These are phyloP conservation scores for Gouania willdenowi DNA, from an alignment of 2,797 vertebrate species.

Conservation along the genomic window DNA sequence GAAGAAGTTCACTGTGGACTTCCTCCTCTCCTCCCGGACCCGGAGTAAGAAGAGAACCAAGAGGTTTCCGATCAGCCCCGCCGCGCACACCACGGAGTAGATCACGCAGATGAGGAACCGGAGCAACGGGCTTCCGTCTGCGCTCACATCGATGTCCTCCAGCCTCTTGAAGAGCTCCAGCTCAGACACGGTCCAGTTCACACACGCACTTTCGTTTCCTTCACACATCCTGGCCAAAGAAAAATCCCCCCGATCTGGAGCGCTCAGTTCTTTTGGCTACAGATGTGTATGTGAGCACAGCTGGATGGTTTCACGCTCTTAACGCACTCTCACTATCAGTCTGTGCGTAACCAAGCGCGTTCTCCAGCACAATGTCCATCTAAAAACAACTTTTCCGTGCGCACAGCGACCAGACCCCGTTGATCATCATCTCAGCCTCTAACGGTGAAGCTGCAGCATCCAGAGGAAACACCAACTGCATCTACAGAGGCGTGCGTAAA, in stretches of 20 bases:
- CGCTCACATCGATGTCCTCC: conserved; percentile 70
- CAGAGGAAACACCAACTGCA: background rate
- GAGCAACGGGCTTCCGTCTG: conserved; percentile 59
- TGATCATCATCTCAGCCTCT: too few relatives aligned
- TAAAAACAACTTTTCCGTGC: too few relatives aligned
- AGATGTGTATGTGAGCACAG: too few relatives aligned
- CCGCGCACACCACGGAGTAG: conserved; percentile 68
- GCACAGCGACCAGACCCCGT: too few relatives aligned
- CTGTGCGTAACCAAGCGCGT: too few relatives aligned
- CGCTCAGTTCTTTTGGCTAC: too few relatives aligned
- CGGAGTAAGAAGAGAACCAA: conserved; percentile 74
- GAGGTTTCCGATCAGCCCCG: conserved; percentile 71
- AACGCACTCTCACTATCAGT: too few relatives aligned
- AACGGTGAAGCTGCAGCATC: too few relatives aligned
- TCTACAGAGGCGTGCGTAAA: background rate
- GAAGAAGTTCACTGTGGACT: conserved; percentile 71
- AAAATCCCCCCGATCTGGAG: too few relatives aligned
- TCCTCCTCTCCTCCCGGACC: conserved; percentile 60
- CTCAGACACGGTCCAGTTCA: conserved; percentile 42
- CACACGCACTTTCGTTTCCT: conserved; percentile 25
- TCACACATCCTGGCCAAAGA: conserved; percentile 30
- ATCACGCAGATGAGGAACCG: conserved; percentile 61
- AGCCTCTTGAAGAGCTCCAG: conserved; percentile 43
- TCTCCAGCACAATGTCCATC: too few relatives aligned
- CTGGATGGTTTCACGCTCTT: too few relatives aligned